Base-by-base conservation (phyloP, 2,888 invertebrate species). In the Syrista parreyssii region DNA sequence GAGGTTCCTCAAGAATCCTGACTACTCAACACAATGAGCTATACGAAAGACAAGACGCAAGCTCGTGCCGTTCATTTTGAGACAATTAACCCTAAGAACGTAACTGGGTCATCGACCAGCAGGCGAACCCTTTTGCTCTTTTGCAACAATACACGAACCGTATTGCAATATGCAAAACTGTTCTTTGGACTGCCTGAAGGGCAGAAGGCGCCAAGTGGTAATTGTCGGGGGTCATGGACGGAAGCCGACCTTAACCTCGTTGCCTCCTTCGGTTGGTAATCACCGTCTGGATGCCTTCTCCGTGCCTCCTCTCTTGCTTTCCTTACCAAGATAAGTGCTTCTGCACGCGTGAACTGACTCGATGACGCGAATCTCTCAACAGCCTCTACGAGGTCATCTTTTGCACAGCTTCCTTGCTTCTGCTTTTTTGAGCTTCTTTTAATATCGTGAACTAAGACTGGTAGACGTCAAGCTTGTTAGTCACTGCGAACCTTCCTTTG, bases 221-320 rank as follows among this genome's bases (percentile, higher is more conserved):
- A 87, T 88, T 85, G 79, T 78, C 84, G 79, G 15, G 81, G 85
- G 84, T 86, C 85, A 84, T 80, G 83, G 83, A 82, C 82, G 73
- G 81, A 74, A 74, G 73, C 76, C 76, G 83, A 83, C 85, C 85
- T 86, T 87, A 82, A 86, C 87, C 86, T 80, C 81, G 79, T 88
- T 85, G 82, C 84, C 82, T 84, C 81, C 72, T 79, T 69, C 34
- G 32, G 32, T 31, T 72, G 68, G 76, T 76, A 76, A 75, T 75
- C 76, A 76, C 75, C 71, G 55, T 55, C 40, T 55, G 23, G 23
- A 55, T 15, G 40, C 40, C 40, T 55, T 55, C 40, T 55, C 23
- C 15, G 4, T 15, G 23, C 40, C 36, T 40, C 36, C 4, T 55
- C 23, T 23, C 23, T 55, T 23, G 23, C 40, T 55, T 55, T 23